Percentiles rank a stretch among this genome's conserved stretches.
phyloP scores from a whole-genome alignment of 2,113 vertebrate species.

The Vireo altiloquus region DNA sequence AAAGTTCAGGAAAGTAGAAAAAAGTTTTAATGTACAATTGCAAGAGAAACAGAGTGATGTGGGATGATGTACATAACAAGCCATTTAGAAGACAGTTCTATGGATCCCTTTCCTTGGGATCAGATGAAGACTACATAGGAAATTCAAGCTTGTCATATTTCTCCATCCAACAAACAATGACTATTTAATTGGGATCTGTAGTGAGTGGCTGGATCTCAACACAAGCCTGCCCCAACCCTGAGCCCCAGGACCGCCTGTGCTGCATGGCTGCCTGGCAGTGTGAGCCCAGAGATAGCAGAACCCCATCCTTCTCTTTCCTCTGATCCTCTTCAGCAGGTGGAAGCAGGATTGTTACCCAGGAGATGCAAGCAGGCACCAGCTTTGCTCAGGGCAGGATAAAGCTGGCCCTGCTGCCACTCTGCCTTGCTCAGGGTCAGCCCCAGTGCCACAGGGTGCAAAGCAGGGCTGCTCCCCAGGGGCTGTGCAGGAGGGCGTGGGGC shows the following conservation, averaged over 20 bases:
- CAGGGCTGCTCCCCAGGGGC: fast-evolving
- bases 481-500: neutral
- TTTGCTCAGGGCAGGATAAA: neutral
- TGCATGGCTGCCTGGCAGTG: neutral
- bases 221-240: fast-evolving
- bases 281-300: neutral
- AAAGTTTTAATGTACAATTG: neutral
- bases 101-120: neutral
- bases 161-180: neutral
- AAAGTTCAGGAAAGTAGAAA: neutral
- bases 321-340: neutral
- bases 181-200: fast-evolving
- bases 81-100: neutral
- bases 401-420: neutral
- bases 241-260: neutral
- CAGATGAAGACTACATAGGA: neutral
- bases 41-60: neutral
- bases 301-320: neutral
- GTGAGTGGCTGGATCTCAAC: neutral
- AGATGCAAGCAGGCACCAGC: neutral
- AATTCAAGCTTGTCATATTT: neutral
- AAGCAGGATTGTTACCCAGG: neutral
- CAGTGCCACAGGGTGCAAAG: fast-evolving
- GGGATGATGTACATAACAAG: neutral
- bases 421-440: neutral